Evolutionary conservation across 2,113 vertebrate genomes (phyloP).

Genomic region (Puntigrus tetrazona): DNA sequence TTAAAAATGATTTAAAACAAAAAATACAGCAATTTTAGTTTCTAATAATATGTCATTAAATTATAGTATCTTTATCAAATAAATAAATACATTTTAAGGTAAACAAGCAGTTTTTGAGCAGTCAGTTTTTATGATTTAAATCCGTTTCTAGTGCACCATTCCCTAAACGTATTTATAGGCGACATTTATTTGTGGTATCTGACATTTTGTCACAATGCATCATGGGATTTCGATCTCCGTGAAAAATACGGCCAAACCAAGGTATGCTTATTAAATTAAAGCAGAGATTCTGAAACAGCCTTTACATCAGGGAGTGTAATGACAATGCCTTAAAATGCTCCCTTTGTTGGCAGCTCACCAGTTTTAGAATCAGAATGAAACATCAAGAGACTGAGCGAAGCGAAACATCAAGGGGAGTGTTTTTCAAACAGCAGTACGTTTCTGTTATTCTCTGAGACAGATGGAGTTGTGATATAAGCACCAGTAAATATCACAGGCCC

Average conservation of each 20-base stretch:
- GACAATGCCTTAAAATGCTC: not conserved
- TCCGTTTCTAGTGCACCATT: not conserved
- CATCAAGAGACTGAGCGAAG: not conserved
- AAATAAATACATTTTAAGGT: too few species aligned
- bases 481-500: slow-evolving; percentile 22
- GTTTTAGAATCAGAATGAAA: not conserved
- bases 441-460: not conserved
- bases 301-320: not conserved
- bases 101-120: too few species aligned
- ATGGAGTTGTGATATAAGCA: slow-evolving; percentile 18
- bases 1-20: not conserved
- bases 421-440: not conserved
- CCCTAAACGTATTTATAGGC: not conserved
- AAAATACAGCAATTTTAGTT: not conserved
- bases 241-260: not conserved
- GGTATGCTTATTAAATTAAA: not conserved
- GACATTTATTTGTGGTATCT: not conserved
- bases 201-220: not conserved
- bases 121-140: not conserved
- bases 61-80: too few species aligned
- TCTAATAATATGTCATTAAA: not conserved
- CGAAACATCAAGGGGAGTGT: not conserved
- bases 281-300: not conserved
- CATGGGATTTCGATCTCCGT: not conserved
- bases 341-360: not conserved